Base-by-base conservation (phyloP, 2,888 invertebrate species). In the Pollenia angustigena region DNA sequence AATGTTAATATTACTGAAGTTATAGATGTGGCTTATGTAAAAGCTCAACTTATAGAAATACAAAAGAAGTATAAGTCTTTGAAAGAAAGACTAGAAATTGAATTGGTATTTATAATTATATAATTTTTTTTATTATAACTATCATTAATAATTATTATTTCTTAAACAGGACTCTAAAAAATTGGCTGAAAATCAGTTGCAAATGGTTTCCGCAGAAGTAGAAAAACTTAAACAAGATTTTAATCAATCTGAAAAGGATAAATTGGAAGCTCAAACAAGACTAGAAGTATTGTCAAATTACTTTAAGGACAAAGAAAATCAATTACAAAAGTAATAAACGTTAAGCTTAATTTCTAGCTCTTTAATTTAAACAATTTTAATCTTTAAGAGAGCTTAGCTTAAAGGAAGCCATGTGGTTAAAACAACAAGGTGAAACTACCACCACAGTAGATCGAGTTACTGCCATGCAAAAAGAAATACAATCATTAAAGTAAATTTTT, bases 231-330 rank as follows among this genome's bases (percentile, higher is more conserved):
- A 94, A 85, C 94, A 94, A 85, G 95, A 95, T 89, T 95, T 95
- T 89, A 95, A 95, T 90, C 93, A 95, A 88, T 95, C 96, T 0
- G 96, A 96, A 90, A 95, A 95, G 88, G 96, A 96, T 81, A 96
- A 95, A 90, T 90, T 95, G 0, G 98, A 98, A 92, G 96, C 97
- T 0, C 95, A 96, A 89, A 98, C 97, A 0, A 95, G 97, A 90
- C 94, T 98, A 2, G 97, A 97, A 91, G 98, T 98, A 1, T 94
- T 98, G 56, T 96, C 97, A 0, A 96, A 96, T 91, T 98, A 98
- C 93, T 98, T 98, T 94, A 97, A 98, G 91, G 97, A 98, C 88
- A 96, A 97, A 90, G 98, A 98, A 93, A 95, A 96, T 14, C 97
- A 98, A 93, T 94, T 98, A 68, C 96, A 98, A 94, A 98, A 97